Conservation (phyloP, 2,797 vertebrate genomes). For the Streptopelia turtur region DNA sequence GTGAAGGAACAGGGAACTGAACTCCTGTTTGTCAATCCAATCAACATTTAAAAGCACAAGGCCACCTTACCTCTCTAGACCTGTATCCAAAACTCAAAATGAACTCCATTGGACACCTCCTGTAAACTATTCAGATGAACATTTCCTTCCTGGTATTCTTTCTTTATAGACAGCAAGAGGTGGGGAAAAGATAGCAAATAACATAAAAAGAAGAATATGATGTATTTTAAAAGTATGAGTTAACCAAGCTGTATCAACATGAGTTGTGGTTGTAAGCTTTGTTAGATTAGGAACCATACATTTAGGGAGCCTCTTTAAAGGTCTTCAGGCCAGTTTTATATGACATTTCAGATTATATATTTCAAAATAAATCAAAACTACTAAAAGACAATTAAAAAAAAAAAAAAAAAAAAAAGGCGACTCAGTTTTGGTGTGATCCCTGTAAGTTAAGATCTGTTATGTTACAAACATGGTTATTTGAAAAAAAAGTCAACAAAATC, state of each 20-base stretch:
- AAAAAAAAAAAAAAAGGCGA: rapidly evolving
- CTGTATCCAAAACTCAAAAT: background rate
- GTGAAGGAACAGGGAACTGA: background rate
- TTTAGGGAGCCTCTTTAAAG: background rate
- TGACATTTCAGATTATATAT: background rate
- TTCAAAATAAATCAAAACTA: background rate
- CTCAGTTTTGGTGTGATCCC: background rate
- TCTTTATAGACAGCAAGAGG: background rate
- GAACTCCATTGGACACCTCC: background rate
- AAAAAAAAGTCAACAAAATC: rapidly evolving
- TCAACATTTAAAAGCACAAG: background rate
- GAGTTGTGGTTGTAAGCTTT: background rate
- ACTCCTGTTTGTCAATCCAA: background rate
- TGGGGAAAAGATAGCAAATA: background rate
- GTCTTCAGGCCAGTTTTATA: background rate
- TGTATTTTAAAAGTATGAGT: background rate
- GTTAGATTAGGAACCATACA: background rate
- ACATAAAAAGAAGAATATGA: background rate
- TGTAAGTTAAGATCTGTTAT: background rate
- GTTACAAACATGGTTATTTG: background rate
- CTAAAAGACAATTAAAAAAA: background rate
- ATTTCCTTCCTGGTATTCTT: background rate
- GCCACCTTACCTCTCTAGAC: background rate
- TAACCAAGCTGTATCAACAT: background rate
- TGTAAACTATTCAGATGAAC: background rate